phyloP scores from a whole-genome alignment of 2,113 vertebrate species.

The Leuciscus idus region DNA sequence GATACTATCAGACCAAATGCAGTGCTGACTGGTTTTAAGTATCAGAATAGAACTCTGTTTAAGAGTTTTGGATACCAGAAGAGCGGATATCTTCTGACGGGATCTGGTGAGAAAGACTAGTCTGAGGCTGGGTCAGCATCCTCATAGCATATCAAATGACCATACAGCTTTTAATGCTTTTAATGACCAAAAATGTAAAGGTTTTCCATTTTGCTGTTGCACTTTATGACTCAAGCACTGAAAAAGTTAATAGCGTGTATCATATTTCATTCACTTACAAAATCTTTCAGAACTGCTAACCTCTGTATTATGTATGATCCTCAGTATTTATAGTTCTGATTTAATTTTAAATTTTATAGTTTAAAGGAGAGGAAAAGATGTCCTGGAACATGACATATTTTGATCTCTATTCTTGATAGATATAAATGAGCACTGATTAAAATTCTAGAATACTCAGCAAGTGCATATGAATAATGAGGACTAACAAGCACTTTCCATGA shows the following conservation, averaged over 20 bases:
- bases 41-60: background rate
- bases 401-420: conserved; percentile 4
- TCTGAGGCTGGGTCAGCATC: background rate
- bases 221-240: background rate
- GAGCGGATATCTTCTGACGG: background rate
- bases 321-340: background rate
- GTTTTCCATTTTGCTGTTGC: background rate
- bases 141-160: background rate
- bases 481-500: background rate
- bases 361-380: background rate
- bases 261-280: conserved; percentile 28
- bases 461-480: background rate
- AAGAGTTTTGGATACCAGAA: background rate
- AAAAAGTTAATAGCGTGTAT: conserved; percentile 60
- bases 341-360: no score
- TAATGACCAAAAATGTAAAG: background rate
- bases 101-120: background rate
- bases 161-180: conserved; percentile 1
- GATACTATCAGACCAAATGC: background rate
- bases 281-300: background rate
- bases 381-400: background rate
- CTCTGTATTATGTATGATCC: conserved; percentile 12
- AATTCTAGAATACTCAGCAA: background rate
- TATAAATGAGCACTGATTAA: conserved; percentile 9
- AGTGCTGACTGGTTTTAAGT: background rate